Evolutionary conservation across 2,797 vertebrate genomes (phyloP).

Genomic region (Synaphobranchus kaupii): DNA sequence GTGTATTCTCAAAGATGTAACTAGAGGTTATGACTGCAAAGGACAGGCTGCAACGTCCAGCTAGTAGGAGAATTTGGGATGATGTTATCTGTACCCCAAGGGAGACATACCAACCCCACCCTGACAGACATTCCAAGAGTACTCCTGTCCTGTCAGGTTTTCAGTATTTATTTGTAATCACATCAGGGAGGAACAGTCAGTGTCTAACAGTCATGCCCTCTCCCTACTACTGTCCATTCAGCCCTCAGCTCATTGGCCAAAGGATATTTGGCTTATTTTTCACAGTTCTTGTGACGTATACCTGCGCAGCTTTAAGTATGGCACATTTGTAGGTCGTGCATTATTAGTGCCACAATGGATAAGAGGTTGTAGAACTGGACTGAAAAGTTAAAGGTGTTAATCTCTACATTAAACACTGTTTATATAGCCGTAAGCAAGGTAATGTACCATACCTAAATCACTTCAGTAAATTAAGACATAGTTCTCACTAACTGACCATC

Average conservation of each 20-base stretch:
- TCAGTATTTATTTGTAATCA: not conserved
- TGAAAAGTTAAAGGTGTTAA: too few species aligned
- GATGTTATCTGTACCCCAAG: not conserved
- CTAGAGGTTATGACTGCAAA: not conserved
- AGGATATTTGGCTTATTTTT: not conserved
- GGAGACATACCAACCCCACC: not conserved
- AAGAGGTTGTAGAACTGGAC: too few species aligned
- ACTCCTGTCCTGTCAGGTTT: slow-evolving; percentile 25
- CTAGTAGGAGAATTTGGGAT: not conserved
- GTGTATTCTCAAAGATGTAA: not conserved
- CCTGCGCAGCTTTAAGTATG: slow-evolving; percentile 6
- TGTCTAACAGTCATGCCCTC: not conserved
- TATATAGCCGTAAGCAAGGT: too few species aligned
- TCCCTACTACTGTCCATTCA: not conserved
- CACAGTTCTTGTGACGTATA: not conserved
- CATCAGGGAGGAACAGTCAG: not conserved
- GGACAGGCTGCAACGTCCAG: not conserved
- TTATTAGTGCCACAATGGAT: not conserved
- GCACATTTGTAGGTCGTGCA: not conserved
- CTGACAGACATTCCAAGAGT: slow-evolving; percentile 24
- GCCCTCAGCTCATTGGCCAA: not conserved
- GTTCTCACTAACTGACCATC: too few species aligned
- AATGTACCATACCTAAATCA: too few species aligned
- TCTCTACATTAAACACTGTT: too few species aligned
- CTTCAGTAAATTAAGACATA: too few species aligned